Evolutionary conservation across 2,113 vertebrate species (phyloP).

Genomic region (Eonycteris spelaea): DNA sequence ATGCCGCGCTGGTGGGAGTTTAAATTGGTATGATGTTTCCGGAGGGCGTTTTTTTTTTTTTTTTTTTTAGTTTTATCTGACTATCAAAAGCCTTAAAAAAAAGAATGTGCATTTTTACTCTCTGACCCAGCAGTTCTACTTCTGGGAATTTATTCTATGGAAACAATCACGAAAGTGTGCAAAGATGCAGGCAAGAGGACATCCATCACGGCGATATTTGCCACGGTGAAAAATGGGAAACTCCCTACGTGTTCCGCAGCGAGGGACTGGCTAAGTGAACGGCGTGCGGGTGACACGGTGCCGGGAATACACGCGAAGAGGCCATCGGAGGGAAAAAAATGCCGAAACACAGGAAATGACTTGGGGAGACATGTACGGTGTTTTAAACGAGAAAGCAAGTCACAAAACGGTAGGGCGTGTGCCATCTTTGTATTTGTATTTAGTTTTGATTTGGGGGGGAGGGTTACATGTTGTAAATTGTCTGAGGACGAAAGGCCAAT

Average conservation of each 20-base stretch:
- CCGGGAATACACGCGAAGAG: background rate
- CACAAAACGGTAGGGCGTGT: background rate
- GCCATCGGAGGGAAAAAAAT: fast-evolving
- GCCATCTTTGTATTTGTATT: background rate
- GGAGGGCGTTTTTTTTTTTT: background rate
- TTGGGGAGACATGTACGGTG: background rate
- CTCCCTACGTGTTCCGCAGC: background rate
- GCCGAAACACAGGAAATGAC: background rate
- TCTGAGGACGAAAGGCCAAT: background rate
- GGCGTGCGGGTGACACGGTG: fast-evolving
- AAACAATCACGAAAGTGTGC: background rate
- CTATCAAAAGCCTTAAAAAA: slow-evolving; percentile 52
- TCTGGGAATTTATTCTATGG: slow-evolving; percentile 54
- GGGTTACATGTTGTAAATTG: background rate
- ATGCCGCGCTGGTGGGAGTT: background rate
- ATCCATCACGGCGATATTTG: background rate
- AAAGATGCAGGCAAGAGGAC: background rate
- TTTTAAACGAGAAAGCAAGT: background rate
- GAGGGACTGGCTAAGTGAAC: background rate
- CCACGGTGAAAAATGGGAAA: background rate
- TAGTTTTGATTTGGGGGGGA: background rate
- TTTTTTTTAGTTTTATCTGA: slow-evolving; percentile 58
- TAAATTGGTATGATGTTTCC: slow-evolving; percentile 49
- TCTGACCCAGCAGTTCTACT: slow-evolving; percentile 43
- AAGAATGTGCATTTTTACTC: slow-evolving; percentile 66